A percentile compares a stretch with the other conserved stretches of the same genome.
phyloP scores from a whole-genome alignment of 2,888 invertebrate genomes.

The Catocala sponsa region DNA sequence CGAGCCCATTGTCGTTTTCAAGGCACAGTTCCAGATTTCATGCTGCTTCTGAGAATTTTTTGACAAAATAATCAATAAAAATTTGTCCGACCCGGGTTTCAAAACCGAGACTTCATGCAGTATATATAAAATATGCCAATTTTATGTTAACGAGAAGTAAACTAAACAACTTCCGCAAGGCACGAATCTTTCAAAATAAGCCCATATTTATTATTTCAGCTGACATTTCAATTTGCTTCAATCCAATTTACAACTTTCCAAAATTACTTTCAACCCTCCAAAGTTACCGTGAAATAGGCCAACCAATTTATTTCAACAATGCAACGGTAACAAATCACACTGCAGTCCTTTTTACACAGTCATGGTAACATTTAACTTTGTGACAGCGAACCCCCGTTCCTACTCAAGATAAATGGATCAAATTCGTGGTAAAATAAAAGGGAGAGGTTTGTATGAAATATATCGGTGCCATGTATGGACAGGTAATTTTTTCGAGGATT shows the following conservation, averaged over 20 bases:
- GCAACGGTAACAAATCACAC: slow-evolving; percentile 12
- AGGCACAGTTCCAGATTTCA: too few relatives aligned
- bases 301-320: slow-evolving; percentile 21
- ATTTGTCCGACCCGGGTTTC: too few relatives aligned
- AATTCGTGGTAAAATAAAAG: slow-evolving; percentile 53
- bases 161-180: too few relatives aligned
- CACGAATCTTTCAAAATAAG: background rate
- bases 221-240: slow-evolving; percentile 4
- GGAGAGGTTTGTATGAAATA: slow-evolving; percentile 23
- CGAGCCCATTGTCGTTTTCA: too few relatives aligned
- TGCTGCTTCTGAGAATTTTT: too few relatives aligned
- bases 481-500: slow-evolving; percentile 29
- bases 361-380: slow-evolving; percentile 26
- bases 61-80: too few relatives aligned
- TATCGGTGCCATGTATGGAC: slow-evolving; percentile 27
- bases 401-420: slow-evolving; percentile 58
- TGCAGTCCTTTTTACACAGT: slow-evolving; percentile 27
- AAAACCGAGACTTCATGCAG: too few relatives aligned
- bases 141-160: too few relatives aligned
- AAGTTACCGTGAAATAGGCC: slow-evolving; percentile 19
- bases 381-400: slow-evolving; percentile 25
- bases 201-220: background rate
- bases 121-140: too few relatives aligned
- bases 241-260: background rate
- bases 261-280: slow-evolving; percentile 3